Evolutionary conservation across 2,888 invertebrate species (phyloP), one percentile per base, ranked within the genome.

Genomic region (Rhopalosiphum nymphaeae): DNA sequence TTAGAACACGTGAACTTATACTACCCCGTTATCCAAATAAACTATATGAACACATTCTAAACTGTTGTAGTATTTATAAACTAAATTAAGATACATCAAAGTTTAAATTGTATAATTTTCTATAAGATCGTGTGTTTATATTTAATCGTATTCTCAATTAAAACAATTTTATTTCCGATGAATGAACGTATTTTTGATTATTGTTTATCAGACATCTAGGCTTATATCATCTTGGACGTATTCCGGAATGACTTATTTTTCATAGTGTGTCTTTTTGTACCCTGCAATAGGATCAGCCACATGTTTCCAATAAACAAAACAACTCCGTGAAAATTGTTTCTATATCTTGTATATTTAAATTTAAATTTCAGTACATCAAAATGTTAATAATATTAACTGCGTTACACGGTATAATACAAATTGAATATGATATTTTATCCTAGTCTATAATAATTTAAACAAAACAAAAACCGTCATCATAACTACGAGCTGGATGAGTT

Each of bases 331-430:
- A 78, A 36, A 78, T 78, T 36, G 36, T 78, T 36, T 78, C 36
- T 78, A 78, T 36, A 78, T 78, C 36, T 36, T 9, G 78, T 78
- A 36, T 78, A 78, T 78, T 78, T 78, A 78, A 78, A 78, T 78
- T 78, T 78, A 78, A 78, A 78, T 78, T 78, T 78, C 78, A 78
- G 78, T 78, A 78, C 78, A 78, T 78, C 21, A 78, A 78, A 21
- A 78, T 78, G 36, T 78, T 78, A 78, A 78, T 78, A 78, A 21
- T 78, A 78, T 78, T 78, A 78, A 36, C 78, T 78, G 78, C 78
- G 78, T 78, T 78, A 78, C 36, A 78, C 78, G 78, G 36, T 78
- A 21, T 42, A 36, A 78, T 36, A 78, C 78, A 78, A 78, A 36
- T 78, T 36, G 36, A 78, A 36, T 78, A 78, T 78, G 16, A 78